Evolutionary conservation across 2,888 invertebrate species (phyloP).

Genomic region (Bugula neritina): DNA sequence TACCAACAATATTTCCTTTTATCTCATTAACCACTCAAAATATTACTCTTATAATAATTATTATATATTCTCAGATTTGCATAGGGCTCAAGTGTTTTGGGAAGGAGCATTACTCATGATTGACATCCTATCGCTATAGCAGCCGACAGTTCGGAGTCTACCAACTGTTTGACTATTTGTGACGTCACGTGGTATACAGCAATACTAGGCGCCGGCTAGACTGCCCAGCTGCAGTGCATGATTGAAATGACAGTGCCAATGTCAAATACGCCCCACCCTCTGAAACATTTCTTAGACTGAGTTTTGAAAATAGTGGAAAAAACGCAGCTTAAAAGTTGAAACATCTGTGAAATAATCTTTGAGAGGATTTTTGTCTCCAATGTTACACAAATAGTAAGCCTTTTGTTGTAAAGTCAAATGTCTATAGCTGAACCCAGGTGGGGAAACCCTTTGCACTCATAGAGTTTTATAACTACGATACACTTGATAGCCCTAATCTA

Average conservation of each 20-base stretch:
- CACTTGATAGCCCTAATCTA: no score
- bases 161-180: constrained; percentile 17
- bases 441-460: constrained; percentile 26
- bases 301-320: background rate
- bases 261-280: background rate
- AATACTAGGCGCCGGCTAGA: constrained; percentile 1
- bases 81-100: constrained; percentile 24
- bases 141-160: constrained; percentile 24
- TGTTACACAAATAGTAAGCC: background rate
- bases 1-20: constrained; percentile 19
- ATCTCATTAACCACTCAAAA: background rate
- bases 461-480: no score
- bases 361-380: background rate
- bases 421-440: background rate
- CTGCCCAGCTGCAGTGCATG: constrained; percentile 13
- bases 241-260: background rate
- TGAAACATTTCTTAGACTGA: background rate
- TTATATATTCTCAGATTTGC: constrained; percentile 10
- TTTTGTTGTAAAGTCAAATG: background rate
- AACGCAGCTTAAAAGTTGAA: background rate
- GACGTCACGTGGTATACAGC: constrained; percentile 9
- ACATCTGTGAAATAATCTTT: background rate
- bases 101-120: constrained; percentile 25
- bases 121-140: constrained; percentile 11
- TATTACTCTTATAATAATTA: background rate